These are phyloP conservation scores for Xenentodon cancila DNA, from an alignment of 2,797 vertebrate species.

Conservation along the genomic window DNA sequence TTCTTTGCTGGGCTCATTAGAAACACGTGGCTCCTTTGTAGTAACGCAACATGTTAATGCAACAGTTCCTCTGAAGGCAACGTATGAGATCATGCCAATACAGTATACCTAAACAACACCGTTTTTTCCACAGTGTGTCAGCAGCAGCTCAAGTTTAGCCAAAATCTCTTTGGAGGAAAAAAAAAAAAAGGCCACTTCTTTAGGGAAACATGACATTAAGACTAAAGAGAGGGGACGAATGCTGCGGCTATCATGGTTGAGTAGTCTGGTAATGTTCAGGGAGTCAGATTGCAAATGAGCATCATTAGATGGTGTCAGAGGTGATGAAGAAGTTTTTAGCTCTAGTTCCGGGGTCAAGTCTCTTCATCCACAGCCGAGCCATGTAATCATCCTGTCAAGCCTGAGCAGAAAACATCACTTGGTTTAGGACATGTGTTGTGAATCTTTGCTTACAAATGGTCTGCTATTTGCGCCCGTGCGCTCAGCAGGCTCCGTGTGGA, in stretches of 20 bases:
- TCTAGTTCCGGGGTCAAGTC: conserved; percentile 65
- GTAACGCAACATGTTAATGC: conserved; percentile 13
- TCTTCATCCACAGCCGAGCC: conserved; percentile 59
- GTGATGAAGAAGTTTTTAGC: conserved; percentile 75
- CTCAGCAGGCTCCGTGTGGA: conserved; percentile 19
- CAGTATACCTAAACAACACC: too few relatives aligned
- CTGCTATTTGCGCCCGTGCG: background rate
- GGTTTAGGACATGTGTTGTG: conserved; percentile 30
- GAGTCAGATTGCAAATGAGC: conserved; percentile 75
- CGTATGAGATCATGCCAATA: too few relatives aligned
- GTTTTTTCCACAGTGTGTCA: too few relatives aligned
- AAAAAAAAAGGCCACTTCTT: background rate
- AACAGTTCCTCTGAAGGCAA: conserved; percentile 6
- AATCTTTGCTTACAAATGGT: conserved; percentile 7
- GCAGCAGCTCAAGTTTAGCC: background rate
- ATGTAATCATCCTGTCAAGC: conserved; percentile 75
- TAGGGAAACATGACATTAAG: conserved; percentile 17
- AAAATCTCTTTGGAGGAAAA: background rate
- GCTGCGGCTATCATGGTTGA: conserved; percentile 28
- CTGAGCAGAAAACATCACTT: conserved; percentile 56
- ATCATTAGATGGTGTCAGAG: conserved; percentile 81
- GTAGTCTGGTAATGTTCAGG: conserved; percentile 67
- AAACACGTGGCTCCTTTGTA: conserved; percentile 32
- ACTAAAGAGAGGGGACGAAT: conserved; percentile 4
- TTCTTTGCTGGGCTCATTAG: conserved; percentile 28